These are phyloP conservation scores for Drosophila willistoni DNA, from an alignment of 1,140 invertebrate species.

Conservation along the genomic window DNA sequence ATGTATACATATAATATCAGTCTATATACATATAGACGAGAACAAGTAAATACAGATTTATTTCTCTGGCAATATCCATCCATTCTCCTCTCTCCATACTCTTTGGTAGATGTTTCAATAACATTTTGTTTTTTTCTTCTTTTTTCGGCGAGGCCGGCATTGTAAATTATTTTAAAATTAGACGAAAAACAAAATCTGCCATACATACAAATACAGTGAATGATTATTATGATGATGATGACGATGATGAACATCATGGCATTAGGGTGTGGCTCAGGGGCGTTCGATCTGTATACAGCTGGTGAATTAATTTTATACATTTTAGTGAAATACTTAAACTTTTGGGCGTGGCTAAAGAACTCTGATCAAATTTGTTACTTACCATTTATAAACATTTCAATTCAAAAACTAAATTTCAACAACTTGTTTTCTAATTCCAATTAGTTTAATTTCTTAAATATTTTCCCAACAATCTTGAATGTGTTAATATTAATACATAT, in stretches of 20 bases:
- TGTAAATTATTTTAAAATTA: conserved; percentile 77
- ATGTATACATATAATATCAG: neutral
- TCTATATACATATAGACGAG: conserved; percentile 17
- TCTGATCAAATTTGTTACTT: no score
- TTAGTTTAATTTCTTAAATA: no score
- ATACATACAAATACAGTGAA: conserved; percentile 19
- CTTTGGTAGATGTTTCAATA: conserved; percentile 47
- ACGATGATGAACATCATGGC: conserved; percentile 34
- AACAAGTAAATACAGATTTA: conserved; percentile 60
- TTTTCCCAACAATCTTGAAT: no score
- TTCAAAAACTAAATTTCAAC: no score
- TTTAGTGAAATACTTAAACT: no score
- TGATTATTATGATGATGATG: conserved; percentile 10
- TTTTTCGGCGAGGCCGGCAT: conserved; percentile 67
- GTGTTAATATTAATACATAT: no score
- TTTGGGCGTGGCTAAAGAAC: neutral
- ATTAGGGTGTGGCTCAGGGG: conserved; percentile 36
- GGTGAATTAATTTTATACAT: neutral
- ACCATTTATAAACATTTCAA: no score
- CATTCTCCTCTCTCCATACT: conserved; percentile 40
- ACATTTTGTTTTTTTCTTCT: conserved; percentile 16
- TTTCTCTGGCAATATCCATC: conserved; percentile 1
- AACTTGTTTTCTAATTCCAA: no score
- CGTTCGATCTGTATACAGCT: conserved; percentile 54
- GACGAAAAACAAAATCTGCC: conserved; percentile 38